These are phyloP conservation scores for Valencia hispanica DNA, from an alignment of 2,797 vertebrate genomes.

Conservation along the genomic window DNA sequence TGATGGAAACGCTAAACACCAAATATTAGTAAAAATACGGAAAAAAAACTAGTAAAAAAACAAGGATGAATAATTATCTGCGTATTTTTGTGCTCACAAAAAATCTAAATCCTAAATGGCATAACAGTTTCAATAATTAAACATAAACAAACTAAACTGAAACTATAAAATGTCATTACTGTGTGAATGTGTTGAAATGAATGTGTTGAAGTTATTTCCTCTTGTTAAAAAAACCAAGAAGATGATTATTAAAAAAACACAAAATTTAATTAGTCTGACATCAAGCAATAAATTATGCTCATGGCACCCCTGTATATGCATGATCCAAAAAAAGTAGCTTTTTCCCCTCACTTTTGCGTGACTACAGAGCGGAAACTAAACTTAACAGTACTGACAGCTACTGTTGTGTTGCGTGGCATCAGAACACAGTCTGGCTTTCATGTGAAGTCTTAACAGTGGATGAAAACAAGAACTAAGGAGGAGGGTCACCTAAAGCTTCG, in stretches of 20 bases:
- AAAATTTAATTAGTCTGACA: constrained; percentile 16
- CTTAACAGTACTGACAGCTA: constrained; percentile 69
- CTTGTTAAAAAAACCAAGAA: constrained; percentile 40
- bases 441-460: constrained; percentile 48
- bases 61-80: background rate
- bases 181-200: constrained; percentile 5
- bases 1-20: background rate
- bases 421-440: constrained; percentile 65
- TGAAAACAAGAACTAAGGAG: constrained; percentile 49
- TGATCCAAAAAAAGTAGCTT: constrained; percentile 29
- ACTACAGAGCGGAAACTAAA: constrained; percentile 54
- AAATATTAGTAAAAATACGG: background rate
- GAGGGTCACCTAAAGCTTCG: constrained; percentile 58
- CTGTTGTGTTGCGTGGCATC: constrained; percentile 68
- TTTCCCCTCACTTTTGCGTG: constrained; percentile 46
- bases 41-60: background rate
- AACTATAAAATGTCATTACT: background rate
- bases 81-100: background rate
- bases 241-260: constrained; percentile 2
- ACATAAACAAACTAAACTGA: background rate
- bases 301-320: constrained; percentile 38
- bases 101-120: background rate
- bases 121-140: constrained; percentile 2
- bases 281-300: constrained; percentile 38
- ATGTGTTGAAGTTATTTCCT: background rate